Evolutionary conservation across 2,113 vertebrate genomes (phyloP).

Genomic region (Bos javanicus): DNA sequence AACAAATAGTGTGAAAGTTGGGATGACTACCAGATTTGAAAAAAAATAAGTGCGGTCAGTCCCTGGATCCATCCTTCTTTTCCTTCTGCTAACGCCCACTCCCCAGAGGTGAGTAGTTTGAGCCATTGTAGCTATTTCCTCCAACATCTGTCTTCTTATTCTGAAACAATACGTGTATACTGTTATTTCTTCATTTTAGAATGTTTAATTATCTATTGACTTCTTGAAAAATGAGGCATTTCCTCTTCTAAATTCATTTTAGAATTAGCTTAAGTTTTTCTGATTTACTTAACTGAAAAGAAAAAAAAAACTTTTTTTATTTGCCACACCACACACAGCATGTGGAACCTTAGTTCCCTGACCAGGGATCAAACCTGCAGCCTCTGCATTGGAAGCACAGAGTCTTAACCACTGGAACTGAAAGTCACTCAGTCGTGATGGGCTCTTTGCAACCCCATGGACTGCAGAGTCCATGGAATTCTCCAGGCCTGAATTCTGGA

Average conservation of each 20-base stretch:
- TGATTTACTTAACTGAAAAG: neutral
- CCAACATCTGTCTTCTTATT: neutral
- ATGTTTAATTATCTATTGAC: neutral
- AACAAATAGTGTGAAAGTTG: constrained; percentile 6
- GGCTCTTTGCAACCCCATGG: neutral
- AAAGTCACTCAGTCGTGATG: neutral
- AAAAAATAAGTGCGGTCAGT: neutral
- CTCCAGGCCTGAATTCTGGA: neutral
- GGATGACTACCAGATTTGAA: neutral
- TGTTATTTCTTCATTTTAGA: constrained; percentile 4
- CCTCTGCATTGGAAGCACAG: neutral
- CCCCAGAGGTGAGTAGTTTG: neutral
- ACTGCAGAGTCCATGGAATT: neutral
- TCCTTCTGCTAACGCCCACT: neutral
- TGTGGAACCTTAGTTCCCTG: neutral
- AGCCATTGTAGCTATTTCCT: neutral
- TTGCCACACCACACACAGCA: neutral
- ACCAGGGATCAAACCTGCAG: neutral
- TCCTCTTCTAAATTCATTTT: constrained; percentile 18
- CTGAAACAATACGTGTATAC: neutral
- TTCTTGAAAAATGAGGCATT: neutral
- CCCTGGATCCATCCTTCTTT: neutral
- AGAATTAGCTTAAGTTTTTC: neutral
- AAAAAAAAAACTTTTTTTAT: neutral
- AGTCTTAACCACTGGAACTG: neutral